Evolutionary conservation across 2,113 vertebrate species (phyloP), one percentile per base, ranked within the genome.

Genomic region (Heterotilapia buettikoferi): DNA sequence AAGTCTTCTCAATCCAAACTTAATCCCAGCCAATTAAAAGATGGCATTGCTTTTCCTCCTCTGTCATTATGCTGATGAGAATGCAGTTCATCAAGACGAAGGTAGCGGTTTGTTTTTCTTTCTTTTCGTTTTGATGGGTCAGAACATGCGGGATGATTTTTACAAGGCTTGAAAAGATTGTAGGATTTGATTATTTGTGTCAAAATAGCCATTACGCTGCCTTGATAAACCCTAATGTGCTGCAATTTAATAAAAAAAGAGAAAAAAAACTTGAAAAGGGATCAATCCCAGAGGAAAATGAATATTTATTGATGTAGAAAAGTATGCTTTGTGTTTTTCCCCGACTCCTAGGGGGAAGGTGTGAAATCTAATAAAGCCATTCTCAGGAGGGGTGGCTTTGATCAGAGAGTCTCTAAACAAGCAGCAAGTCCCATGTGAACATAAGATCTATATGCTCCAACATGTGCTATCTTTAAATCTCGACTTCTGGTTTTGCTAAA

Each of bases 1-100:
- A 99, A 98, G 97, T 95, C 97, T 97, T 96, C 97, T 96, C 97
- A 96, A 94, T 96, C 95, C 94, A 96, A 97, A 98, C 96, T 92
- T 95, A 96, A 97, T 95, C 96, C 95, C 95, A 94, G 96, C 96
- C 96, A 97, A 97, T 98, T 97, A 97, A 96, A 97, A 94, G 95
- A 94, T 90, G 92, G 92, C 91, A 90, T 92, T 94, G 91, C 96
- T 96, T 96, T 96, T 94, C 88, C 84, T 93, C 94, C 96, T 96
- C 93, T 90, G 95, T 96, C 94, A 88, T 95, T 95, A 93, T 88
- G 92, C 88, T 88, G 95, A 93, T 94, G 90, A 94, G 84, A 88
- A 89, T 33, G 87, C 85, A 88, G 80, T 90, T 93, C 88, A 92
- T 94, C 92, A 87, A 83, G 81, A 61, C 40, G 84, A 91, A 92